Evolutionary conservation across 2,797 vertebrate species (phyloP).

Genomic region (Pangasius larnaudii): DNA sequence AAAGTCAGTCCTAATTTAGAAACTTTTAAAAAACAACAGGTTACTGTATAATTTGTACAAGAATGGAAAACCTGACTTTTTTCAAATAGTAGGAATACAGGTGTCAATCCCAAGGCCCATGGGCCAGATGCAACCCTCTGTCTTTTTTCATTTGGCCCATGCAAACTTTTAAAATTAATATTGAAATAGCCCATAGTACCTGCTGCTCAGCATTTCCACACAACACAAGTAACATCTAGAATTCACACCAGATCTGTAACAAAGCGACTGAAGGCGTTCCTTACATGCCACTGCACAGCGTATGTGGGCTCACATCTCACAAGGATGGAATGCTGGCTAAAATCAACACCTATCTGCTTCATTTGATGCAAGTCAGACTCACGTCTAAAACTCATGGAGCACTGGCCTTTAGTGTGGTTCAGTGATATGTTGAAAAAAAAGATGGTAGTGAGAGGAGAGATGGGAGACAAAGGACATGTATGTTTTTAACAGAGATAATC

Average conservation of each 20-base stretch:
- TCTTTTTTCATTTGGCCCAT: background rate
- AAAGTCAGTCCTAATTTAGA: background rate
- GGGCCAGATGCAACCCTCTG: background rate
- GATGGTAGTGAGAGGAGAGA: background rate
- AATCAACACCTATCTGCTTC: background rate
- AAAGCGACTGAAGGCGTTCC: background rate
- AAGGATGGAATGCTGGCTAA: background rate
- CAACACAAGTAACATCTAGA: background rate
- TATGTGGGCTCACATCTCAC: background rate
- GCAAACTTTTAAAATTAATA: background rate
- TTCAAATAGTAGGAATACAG: background rate
- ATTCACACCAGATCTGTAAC: background rate
- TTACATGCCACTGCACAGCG: background rate
- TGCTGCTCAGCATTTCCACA: background rate
- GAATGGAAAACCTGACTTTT: background rate
- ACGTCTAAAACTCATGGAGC: background rate
- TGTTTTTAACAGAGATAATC: background rate
- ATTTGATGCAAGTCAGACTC: background rate
- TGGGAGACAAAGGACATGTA: background rate
- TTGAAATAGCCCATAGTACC: too few species aligned
- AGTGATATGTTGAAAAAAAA: background rate
- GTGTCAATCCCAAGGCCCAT: background rate
- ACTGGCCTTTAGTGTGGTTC: background rate
- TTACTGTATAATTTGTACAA: background rate
- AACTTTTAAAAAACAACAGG: background rate